Evolutionary conservation across 2,113 vertebrate species (phyloP).

Genomic region (Phycodurus eques): DNA sequence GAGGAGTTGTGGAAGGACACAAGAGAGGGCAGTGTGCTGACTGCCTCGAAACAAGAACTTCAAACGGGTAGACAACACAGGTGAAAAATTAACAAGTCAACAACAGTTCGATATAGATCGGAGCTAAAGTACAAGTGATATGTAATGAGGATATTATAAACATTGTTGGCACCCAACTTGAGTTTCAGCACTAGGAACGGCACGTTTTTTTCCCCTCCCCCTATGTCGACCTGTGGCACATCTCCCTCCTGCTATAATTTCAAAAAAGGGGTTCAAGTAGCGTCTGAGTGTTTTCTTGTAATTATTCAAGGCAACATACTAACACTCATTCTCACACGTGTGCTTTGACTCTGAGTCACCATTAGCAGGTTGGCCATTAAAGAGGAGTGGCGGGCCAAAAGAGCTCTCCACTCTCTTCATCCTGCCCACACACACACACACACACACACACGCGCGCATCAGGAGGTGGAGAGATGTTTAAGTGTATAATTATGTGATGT

Average conservation of each 20-base stretch:
- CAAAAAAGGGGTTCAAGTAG: constrained; percentile 27
- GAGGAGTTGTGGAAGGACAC: too few species aligned
- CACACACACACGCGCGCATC: constrained; percentile 27
- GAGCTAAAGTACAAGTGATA: too few species aligned
- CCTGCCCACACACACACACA: constrained; percentile 24
- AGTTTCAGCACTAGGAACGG: neutral
- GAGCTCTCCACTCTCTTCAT: constrained; percentile 59
- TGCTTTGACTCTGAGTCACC: constrained; percentile 12
- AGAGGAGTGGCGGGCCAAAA: constrained; percentile 42
- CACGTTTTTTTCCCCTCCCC: neutral
- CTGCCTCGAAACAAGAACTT: too few species aligned
- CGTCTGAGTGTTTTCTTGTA: constrained; percentile 49
- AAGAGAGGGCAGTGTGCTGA: too few species aligned
- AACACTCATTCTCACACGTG: constrained; percentile 9
- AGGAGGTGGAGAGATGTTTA: constrained; percentile 35
- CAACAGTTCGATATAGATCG: too few species aligned
- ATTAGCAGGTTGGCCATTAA: constrained; percentile 50
- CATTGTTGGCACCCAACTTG: neutral
- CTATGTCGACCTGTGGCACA: constrained; percentile 6
- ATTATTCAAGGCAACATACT: constrained; percentile 23
- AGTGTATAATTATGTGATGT: constrained; percentile 62
- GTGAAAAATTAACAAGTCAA: too few species aligned
- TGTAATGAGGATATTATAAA: too few species aligned
- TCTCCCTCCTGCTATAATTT: constrained; percentile 19
- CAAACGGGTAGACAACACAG: too few species aligned